Percentiles rank a stretch among this genome's conserved stretches.
These are phyloP conservation scores for Betta splendens DNA, from an alignment of 2,797 vertebrate genomes.

Conservation along the genomic window DNA sequence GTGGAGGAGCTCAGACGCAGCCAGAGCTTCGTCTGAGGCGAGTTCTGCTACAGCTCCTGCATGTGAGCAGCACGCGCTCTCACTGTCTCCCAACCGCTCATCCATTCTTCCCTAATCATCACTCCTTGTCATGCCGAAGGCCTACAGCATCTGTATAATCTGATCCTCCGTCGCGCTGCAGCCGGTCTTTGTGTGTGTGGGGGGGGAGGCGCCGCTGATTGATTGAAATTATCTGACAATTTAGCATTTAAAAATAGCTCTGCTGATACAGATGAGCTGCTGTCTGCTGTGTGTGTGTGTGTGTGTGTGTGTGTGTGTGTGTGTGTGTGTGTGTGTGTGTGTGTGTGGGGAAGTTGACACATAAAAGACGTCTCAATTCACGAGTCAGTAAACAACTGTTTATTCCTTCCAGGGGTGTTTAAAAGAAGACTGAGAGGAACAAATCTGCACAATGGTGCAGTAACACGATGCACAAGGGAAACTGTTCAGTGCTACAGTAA, in stretches of 20 bases:
- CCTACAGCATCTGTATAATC: conserved; percentile 39
- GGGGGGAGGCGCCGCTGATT: conserved; percentile 29
- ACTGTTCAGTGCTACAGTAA: conserved; percentile 4
- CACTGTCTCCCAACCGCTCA: conserved; percentile 22
- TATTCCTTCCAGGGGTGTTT: conserved; percentile 20
- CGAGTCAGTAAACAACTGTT: conserved; percentile 15
- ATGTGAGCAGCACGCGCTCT: conserved; percentile 16
- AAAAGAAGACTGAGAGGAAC: conserved; percentile 5
- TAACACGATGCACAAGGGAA: background rate
- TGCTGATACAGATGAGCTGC: conserved; percentile 36
- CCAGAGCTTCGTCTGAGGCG: conserved; percentile 30
- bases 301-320: too few species aligned
- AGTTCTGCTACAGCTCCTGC: conserved; percentile 26
- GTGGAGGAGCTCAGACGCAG: conserved; percentile 35
- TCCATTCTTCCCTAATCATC: conserved; percentile 47
- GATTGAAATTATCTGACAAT: conserved; percentile 41
- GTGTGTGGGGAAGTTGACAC: background rate
- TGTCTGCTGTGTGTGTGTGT: too few species aligned
- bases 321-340: too few species aligned
- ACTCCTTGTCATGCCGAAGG: conserved; percentile 27
- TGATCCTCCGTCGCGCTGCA: conserved; percentile 44
- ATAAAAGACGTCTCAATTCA: background rate
- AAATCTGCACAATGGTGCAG: conserved; percentile 11
- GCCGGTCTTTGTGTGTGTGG: conserved; percentile 20
- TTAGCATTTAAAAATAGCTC: conserved; percentile 47